Evolutionary conservation across 2,113 vertebrate species (phyloP), one percentile per base, ranked within the genome.

Genomic region (Merops nubicus): DNA sequence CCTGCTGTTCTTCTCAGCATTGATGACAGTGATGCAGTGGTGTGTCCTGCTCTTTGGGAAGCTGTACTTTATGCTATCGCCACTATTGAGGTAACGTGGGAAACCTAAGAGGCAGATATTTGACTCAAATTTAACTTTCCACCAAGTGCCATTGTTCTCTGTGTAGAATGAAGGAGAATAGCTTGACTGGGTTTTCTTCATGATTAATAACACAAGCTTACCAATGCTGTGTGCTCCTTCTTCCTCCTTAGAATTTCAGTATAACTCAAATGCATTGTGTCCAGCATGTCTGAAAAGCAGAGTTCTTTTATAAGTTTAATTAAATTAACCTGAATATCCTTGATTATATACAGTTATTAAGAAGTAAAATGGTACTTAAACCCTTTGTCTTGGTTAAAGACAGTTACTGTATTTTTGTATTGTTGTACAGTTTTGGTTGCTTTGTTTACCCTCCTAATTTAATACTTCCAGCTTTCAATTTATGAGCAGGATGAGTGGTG

Each of bases 11-110:
- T 99, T 43, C 98, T 99, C 45, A 99, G 97, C 89, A 98, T 99
- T 15, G 99, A 99, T 3, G 99, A 99, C 97, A 98, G 98, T 1
- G 99, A 99, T 93, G 99, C 99, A 10, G 54, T 98, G 20, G 99
- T 99, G 65, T 98, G 99, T 91, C 99, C 99, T 4, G 97, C 99
- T 33, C 98, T 99, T 80, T 99, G 99, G 99, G 99, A 99, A 95
- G 99, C 99, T 21, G 98, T 99, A 4, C 99, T 99, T 50, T 98
- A 99, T 31, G 97, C 98, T 19, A 36, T 99, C 45, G 97, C 98
- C 42, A 98, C 98, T 21, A 40, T 99, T 90, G 98, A 99, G 96
- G 99, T 99, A 96, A 95, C 33, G 54, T 62, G 43, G 63, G 68
- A 95, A 59, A 59, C 1, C 1, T 14, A 4, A 76, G 75, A 74